Evolutionary conservation across 2,113 vertebrate species (phyloP).

Genomic region (Albula glossodonta): DNA sequence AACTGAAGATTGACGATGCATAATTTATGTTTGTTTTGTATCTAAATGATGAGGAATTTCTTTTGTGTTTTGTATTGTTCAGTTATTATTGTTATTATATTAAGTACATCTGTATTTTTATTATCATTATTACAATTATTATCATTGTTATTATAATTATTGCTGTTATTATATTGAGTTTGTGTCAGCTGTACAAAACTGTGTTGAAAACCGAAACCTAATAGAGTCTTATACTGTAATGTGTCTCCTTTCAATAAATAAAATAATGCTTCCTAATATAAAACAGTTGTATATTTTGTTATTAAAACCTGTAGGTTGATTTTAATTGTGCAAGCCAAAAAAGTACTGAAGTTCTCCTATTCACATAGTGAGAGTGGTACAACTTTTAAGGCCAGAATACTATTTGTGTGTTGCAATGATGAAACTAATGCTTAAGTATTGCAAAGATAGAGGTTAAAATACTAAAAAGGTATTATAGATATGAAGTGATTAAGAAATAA

Average conservation of each 20-base stretch:
- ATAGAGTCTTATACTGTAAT: constrained; percentile 78
- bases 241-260: constrained; percentile 97
- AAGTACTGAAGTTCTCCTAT: too few species aligned
- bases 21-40: constrained; percentile 88
- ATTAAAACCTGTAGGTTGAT: neutral
- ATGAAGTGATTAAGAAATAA: neutral
- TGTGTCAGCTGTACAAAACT: constrained; percentile 88
- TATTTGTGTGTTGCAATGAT: neutral
- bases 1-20: constrained; percentile 59
- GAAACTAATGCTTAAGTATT: neutral
- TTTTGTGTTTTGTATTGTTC: constrained; percentile 68
- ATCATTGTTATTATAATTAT: constrained; percentile 53
- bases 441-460: neutral
- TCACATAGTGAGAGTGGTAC: too few species aligned
- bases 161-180: constrained; percentile 68
- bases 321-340: too few species aligned
- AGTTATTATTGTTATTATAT: constrained; percentile 64
- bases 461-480: neutral
- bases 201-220: constrained; percentile 78
- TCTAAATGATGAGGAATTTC: constrained; percentile 66
- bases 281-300: neutral
- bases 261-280: constrained; percentile 70
- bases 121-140: constrained; percentile 57
- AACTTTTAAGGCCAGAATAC: too few species aligned
- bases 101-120: constrained; percentile 71